Base-by-base conservation (phyloP, 2,113 vertebrate species). In the Cettia cetti region DNA sequence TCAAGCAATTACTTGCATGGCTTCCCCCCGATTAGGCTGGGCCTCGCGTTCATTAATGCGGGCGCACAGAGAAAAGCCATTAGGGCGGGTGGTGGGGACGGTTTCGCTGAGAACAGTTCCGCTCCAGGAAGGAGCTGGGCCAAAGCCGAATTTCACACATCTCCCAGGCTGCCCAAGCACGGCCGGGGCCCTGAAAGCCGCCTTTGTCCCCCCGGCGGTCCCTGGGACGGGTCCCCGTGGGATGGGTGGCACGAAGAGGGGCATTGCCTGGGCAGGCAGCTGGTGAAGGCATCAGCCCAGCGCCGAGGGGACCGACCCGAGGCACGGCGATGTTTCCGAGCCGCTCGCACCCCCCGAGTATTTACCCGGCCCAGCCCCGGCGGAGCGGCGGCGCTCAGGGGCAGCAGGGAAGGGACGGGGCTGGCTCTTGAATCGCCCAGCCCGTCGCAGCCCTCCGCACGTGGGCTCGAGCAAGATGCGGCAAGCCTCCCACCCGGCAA, bases 1-100 rank as follows among this genome's bases (percentile, higher is more conserved):
- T 98, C 98, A 98, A 94, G 98, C 98, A 99, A 99, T 99, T 99
- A 99, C 98, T 98, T 99, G 99, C 99, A 98, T 99, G 98, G 99
- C 98, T 99, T 99, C 98, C 98, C 98, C 97, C 98, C 97, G 98
- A 98, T 98, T 98, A 98, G 98, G 97, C 98, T 40, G 94, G 98
- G 98, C 98, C 97, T 95, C 82, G 98, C 94, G 95, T 98, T 99
- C 98, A 99, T 99, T 99, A 99, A 99, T 99, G 99, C 99, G 97
- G 39, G 93, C 81, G 97, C 99, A 99, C 97, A 99, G 98, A 98
- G 98, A 93, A 97, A 98, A 97, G 98, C 98, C 98, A 98, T 99
- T 98, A 99, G 90, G 90, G 97, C 97, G 97, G 93, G 97, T 95
- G 98, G 98, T 98, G 97, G 98, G 98, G 98, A 98, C 97, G 97